A percentile compares a stretch with the other conserved stretches of the same genome.
Conservation (phyloP, 2,797 vertebrate species). For the Helicolenus hilgendorfi region DNA sequence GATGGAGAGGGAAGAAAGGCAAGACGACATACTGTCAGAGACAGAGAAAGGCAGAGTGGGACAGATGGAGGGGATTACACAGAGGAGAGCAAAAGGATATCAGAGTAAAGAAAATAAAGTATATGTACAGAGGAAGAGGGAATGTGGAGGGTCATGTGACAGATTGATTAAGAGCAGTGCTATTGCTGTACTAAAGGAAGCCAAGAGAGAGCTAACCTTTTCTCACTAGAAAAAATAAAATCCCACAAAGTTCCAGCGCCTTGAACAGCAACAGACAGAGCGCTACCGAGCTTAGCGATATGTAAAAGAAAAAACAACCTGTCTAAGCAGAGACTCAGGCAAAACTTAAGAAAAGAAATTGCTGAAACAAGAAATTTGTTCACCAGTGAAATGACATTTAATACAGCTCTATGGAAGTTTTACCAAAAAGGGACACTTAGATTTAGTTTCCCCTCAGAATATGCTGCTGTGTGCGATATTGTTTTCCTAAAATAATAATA, state of each 20-base stretch:
- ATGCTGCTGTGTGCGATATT: not conserved
- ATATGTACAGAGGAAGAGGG: not conserved
- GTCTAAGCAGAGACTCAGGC: not conserved
- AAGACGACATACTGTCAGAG: constrained; percentile 62
- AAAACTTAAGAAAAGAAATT: not conserved
- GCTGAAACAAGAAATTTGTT: not conserved
- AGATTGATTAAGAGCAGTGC: constrained; percentile 2
- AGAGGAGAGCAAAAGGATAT: constrained; percentile 24
- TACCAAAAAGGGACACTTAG: not conserved
- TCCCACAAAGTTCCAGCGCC: not conserved
- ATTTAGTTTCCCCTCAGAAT: not conserved
- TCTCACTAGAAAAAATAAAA: not conserved
- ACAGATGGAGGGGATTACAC: constrained; percentile 63
- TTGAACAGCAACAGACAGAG: not conserved
- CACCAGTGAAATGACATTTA: not conserved
- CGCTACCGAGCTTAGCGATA: not conserved
- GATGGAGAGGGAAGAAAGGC: constrained; percentile 56
- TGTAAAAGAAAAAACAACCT: not conserved
- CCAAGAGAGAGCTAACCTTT: not conserved
- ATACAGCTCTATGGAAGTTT: not conserved
- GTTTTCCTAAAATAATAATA: not conserved
- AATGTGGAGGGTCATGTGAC: not conserved
- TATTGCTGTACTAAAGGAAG: not conserved
- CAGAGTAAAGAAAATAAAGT: constrained; percentile 39
- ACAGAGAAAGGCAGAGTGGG: constrained; percentile 46